Conservation (phyloP, 35 echinoderm and acorn worm species). For the Heliocidaris erythrogramma region DNA sequence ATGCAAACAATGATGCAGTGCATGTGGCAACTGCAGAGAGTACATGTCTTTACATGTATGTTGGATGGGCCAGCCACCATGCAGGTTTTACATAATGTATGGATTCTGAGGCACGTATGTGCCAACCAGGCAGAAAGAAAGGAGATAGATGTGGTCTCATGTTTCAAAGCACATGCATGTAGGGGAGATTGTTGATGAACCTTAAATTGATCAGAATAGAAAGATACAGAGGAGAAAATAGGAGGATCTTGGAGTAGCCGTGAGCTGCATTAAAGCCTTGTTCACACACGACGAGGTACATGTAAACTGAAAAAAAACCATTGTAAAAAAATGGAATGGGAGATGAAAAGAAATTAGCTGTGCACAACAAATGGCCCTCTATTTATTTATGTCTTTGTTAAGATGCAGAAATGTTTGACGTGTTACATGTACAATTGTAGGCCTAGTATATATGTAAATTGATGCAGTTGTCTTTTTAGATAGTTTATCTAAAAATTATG, state of each 20-base stretch:
- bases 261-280: neutral
- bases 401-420: too few species aligned
- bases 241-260: neutral
- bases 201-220: neutral
- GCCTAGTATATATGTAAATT: too few species aligned
- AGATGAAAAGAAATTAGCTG: too few species aligned
- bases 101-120: neutral
- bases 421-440: too few species aligned
- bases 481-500: too few species aligned
- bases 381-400: too few species aligned
- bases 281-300: too few species aligned
- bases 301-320: too few species aligned
- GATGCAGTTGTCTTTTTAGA: too few species aligned
- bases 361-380: too few species aligned
- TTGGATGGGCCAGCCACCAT: neutral
- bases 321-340: too few species aligned
- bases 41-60: neutral
- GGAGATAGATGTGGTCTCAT: neutral
- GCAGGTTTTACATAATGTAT: neutral
- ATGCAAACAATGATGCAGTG: too few species aligned
- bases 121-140: neutral
- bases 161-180: neutral
- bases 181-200: neutral
- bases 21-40: neutral
- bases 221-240: neutral